phyloP scores from a whole-genome alignment of 1,140 invertebrate species.

The Aphelinus atriplicis region DNA sequence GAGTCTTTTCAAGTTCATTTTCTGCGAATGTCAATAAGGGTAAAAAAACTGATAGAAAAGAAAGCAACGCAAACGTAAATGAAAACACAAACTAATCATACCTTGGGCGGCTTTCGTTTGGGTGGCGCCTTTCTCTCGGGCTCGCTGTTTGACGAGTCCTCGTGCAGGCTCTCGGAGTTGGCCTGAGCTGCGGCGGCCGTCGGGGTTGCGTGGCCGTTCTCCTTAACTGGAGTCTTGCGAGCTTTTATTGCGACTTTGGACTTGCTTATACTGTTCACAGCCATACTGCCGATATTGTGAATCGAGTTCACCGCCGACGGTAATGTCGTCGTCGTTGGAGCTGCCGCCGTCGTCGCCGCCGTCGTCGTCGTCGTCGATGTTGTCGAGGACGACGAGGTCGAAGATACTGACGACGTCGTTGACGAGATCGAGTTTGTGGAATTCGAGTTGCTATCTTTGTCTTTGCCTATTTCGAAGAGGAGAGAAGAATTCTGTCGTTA shows the following conservation, averaged over 20 bases:
- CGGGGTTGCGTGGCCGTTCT: conserved; percentile 70
- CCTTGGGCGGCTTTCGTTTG: conserved; percentile 80
- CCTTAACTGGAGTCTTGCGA: conserved; percentile 58
- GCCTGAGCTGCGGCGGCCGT: conserved; percentile 58
- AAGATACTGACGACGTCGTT: conserved; percentile 8
- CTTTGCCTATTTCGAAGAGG: conserved; percentile 15
- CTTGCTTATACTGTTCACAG: conserved; percentile 76
- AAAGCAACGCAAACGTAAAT: conserved; percentile 47
- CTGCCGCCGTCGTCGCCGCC: conserved; percentile 2
- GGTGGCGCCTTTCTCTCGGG: conserved; percentile 76
- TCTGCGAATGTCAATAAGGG: not conserved
- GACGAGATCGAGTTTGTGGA: conserved; percentile 41
- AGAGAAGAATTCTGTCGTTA: not conserved
- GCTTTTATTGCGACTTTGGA: conserved; percentile 66
- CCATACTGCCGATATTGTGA: conserved; percentile 73
- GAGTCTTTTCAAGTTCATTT: not conserved
- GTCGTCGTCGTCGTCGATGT: conserved; percentile 18
- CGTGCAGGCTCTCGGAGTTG: conserved; percentile 66
- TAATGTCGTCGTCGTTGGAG: conserved; percentile 49
- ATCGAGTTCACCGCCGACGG: conserved; percentile 68
- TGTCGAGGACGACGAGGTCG: not conserved
- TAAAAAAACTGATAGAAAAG: conserved; percentile 19
- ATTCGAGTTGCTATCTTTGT: conserved; percentile 8
- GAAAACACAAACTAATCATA: conserved; percentile 50
- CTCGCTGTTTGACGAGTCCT: conserved; percentile 80